These are phyloP conservation scores for Sarcophaga carnaria DNA, from an alignment of 2,888 invertebrate species.

Conservation along the genomic window DNA sequence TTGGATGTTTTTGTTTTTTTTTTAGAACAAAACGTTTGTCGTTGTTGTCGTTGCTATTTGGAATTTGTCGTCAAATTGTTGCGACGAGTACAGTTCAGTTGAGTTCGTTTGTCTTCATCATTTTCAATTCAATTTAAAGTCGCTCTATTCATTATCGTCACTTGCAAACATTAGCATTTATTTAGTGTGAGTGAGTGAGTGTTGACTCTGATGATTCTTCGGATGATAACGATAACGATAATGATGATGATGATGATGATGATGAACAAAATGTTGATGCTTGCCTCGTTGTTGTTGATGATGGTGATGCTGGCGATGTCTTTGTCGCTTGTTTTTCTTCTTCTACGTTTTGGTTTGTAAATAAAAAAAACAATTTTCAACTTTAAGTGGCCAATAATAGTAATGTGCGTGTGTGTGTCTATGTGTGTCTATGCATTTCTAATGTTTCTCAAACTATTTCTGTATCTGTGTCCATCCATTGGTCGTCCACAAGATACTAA, in stretches of 20 bases:
- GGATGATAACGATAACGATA: constrained; percentile 31
- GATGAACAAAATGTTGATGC: constrained; percentile 28
- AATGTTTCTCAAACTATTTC: constrained; percentile 36
- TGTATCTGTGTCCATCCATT: not conserved
- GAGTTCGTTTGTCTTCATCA: constrained; percentile 68
- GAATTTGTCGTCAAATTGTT: not conserved
- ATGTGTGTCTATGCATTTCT: constrained; percentile 41
- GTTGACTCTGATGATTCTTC: constrained; percentile 67
- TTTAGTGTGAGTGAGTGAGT: constrained; percentile 68
- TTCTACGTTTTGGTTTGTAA: not conserved
- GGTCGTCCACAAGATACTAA: constrained; percentile 22
- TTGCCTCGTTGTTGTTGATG: not conserved
- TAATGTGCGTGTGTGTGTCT: not conserved
- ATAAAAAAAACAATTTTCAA: not conserved
- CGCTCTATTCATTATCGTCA: constrained; percentile 64
- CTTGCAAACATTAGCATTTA: constrained; percentile 74
- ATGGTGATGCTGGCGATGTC: constrained; percentile 20
- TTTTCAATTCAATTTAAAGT: constrained; percentile 68
- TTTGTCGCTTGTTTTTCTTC: not conserved
- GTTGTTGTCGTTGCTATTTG: not conserved
- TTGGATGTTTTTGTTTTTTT: not conserved
- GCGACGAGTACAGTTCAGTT: constrained; percentile 50
- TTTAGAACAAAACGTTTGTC: not conserved
- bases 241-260: constrained; percentile 6
- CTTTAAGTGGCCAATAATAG: not conserved